A percentile compares a stretch with the other conserved stretches of the same genome.
These are phyloP conservation scores for Micrasema longulum DNA, from an alignment of 1,140 invertebrate species.

Conservation along the genomic window DNA sequence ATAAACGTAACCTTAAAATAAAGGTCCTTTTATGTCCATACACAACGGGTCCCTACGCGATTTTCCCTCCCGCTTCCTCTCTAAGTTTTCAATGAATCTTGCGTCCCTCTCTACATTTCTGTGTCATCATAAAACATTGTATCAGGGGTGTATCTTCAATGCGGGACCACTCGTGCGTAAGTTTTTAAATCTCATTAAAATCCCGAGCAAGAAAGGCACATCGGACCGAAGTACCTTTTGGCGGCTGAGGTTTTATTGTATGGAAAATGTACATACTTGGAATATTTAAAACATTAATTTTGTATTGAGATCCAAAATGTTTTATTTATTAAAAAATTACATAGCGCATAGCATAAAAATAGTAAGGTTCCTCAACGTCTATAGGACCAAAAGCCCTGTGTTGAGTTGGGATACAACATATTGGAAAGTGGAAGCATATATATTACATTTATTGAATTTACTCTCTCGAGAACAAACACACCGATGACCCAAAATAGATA, in stretches of 20 bases:
- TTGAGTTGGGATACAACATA: too few relatives aligned
- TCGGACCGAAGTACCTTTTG: slow-evolving; percentile 41
- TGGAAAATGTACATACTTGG: not conserved
- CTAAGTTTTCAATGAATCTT: not conserved
- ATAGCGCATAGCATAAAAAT: too few relatives aligned
- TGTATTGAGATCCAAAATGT: too few relatives aligned
- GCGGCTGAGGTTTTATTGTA: slow-evolving; percentile 23
- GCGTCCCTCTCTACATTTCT: slow-evolving; percentile 12
- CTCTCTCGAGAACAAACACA: too few relatives aligned
- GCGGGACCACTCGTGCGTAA: slow-evolving; percentile 45
- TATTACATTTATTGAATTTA: too few relatives aligned
- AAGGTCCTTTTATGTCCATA: slow-evolving; percentile 29
- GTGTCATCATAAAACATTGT: slow-evolving; percentile 48
- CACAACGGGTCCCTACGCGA: slow-evolving; percentile 4
- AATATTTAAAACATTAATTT: too few relatives aligned
- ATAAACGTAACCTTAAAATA: slow-evolving; percentile 3
- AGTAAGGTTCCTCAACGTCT: too few relatives aligned
- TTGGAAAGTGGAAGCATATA: too few relatives aligned
- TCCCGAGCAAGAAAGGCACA: slow-evolving; percentile 46
- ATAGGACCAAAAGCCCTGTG: too few relatives aligned
- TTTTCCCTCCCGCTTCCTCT: not conserved
- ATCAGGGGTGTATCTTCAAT: slow-evolving; percentile 16
- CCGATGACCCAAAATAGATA: too few relatives aligned
- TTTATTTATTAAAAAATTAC: too few relatives aligned
- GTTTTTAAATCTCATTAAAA: slow-evolving; percentile 56